Conservation (phyloP, 2,888 invertebrate species). For the Oligia latruncula region DNA sequence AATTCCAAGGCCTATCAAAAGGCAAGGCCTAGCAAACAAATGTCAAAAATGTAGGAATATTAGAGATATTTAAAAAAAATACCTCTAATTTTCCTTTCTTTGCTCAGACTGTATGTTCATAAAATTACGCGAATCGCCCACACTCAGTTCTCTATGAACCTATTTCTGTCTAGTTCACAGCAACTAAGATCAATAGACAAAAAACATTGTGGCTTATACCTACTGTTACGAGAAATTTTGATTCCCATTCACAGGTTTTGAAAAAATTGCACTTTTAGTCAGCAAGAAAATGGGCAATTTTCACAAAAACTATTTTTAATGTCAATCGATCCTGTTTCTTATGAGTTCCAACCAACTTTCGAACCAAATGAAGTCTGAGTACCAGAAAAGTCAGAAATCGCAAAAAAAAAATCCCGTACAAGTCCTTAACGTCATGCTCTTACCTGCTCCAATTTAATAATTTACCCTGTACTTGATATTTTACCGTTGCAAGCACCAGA, state of each 20-base stretch:
- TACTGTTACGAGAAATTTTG: not conserved
- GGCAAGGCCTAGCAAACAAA: not conserved
- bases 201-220: not conserved
- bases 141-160: not conserved
- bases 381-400: not conserved
- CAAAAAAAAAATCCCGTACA: not conserved
- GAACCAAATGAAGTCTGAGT: not conserved
- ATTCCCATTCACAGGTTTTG: not conserved
- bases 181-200: not conserved
- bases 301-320: not conserved
- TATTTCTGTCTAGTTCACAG: not conserved
- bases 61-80: no score
- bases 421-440: not conserved
- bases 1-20: not conserved
- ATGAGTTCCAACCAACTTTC: not conserved
- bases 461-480: constrained; percentile 16
- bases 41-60: not conserved
- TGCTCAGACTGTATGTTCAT: not conserved
- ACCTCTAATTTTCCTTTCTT: no score
- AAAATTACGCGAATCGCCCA: not conserved
- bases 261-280: not conserved
- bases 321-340: not conserved
- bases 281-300: not conserved
- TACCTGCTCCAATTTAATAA: not conserved
- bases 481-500: constrained; percentile 32